These are phyloP conservation scores for Drosophila borealis DNA, from an alignment of 2,888 invertebrate species.

Conservation along the genomic window DNA sequence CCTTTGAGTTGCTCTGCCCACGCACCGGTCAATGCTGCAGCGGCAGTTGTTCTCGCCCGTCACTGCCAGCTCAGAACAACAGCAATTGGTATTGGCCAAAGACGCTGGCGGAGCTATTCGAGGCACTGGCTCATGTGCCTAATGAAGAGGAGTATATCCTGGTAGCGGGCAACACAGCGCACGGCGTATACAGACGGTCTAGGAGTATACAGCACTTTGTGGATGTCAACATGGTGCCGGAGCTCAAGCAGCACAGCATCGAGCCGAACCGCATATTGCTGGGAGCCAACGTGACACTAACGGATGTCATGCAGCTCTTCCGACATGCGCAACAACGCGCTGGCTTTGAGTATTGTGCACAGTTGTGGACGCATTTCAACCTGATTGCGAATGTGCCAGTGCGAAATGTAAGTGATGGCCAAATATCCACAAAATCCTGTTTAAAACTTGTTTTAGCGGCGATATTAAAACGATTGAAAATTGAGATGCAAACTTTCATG, in stretches of 20 bases:
- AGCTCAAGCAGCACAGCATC: constrained; percentile 86
- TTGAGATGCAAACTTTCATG: not conserved
- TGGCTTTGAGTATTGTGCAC: constrained; percentile 87
- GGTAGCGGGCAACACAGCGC: constrained; percentile 92
- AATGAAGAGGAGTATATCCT: constrained; percentile 86
- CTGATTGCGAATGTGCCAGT: constrained; percentile 89
- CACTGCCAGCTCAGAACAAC: constrained; percentile 17
- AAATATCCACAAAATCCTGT: constrained; percentile 34
- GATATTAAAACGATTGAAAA: not conserved
- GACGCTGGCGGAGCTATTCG: constrained; percentile 66
- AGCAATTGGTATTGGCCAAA: constrained; percentile 79
- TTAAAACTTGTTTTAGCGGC: constrained; percentile 36
- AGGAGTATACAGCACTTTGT: constrained; percentile 86
- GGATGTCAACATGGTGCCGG: constrained; percentile 87
- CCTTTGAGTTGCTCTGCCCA: constrained; percentile 64
- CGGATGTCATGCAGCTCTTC: constrained; percentile 85
- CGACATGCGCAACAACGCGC: constrained; percentile 77
- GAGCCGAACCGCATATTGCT: constrained; percentile 69
- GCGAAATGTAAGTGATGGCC: constrained; percentile 87
- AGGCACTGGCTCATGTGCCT: constrained; percentile 80
- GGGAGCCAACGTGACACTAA: constrained; percentile 85
- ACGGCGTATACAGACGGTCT: constrained; percentile 86
- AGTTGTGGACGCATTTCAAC: constrained; percentile 86
- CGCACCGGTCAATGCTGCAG: constrained; percentile 81
- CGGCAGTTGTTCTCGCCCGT: constrained; percentile 70